Conservation (phyloP, 1,140 invertebrate species). For the Drosophila suzukii region DNA sequence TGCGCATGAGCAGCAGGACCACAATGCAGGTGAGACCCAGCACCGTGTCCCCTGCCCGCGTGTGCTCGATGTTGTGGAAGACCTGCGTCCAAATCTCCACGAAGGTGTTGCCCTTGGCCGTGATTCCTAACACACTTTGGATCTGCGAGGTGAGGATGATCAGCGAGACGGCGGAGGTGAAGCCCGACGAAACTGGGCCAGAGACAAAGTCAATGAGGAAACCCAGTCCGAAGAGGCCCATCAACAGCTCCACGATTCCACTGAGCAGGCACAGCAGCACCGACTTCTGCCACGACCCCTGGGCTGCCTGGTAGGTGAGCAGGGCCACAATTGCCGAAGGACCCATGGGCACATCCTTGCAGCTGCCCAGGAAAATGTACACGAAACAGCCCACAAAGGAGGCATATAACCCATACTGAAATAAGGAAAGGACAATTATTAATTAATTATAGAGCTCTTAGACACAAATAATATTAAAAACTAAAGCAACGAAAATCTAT, state of each 20-base stretch:
- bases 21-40: slow-evolving; percentile 90
- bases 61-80: slow-evolving; percentile 87
- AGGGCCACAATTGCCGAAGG: slow-evolving; percentile 94
- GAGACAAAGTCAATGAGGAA: slow-evolving; percentile 97
- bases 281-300: slow-evolving; percentile 90
- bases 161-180: slow-evolving; percentile 96
- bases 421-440: background rate
- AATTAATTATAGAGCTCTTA: no score
- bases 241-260: slow-evolving; percentile 92
- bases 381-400: slow-evolving; percentile 96
- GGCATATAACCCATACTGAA: slow-evolving; percentile 94
- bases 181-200: slow-evolving; percentile 95
- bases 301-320: slow-evolving; percentile 91
- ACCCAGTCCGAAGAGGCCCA: slow-evolving; percentile 95
- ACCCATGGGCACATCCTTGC: slow-evolving; percentile 93
- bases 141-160: slow-evolving; percentile 95
- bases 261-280: slow-evolving; percentile 92
- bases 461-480: no score
- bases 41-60: slow-evolving; percentile 88
- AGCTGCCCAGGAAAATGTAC: slow-evolving; percentile 95
- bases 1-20: slow-evolving; percentile 85
- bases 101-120: slow-evolving; percentile 90
- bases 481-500: no score
- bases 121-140: slow-evolving; percentile 92
- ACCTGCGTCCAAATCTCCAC: slow-evolving; percentile 90